These are phyloP conservation scores for Tachuris rubrigastra DNA, from an alignment of 2,113 vertebrate genomes.

Conservation along the genomic window DNA sequence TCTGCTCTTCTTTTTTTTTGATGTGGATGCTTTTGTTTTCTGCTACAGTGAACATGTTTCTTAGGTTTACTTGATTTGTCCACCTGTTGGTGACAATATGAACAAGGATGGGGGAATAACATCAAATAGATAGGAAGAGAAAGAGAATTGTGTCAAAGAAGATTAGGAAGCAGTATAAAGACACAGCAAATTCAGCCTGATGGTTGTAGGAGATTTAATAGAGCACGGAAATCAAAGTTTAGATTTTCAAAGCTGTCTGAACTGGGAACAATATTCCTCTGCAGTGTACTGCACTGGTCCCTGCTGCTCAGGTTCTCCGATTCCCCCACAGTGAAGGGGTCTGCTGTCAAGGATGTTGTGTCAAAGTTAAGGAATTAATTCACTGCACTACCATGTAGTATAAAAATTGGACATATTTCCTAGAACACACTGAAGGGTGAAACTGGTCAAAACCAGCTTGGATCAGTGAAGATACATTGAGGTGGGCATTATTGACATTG, in stretches of 20 bases:
- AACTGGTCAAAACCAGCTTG: background rate
- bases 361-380: background rate
- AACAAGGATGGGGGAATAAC: background rate
- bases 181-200: background rate
- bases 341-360: background rate
- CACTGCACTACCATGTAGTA: background rate
- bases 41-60: constrained; percentile 27
- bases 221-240: background rate
- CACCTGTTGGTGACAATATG: constrained; percentile 11
- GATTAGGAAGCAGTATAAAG: background rate
- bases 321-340: accelerated
- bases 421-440: background rate
- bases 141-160: constrained; percentile 13
- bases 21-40: constrained; percentile 14
- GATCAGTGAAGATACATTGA: background rate
- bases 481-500: background rate
- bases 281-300: background rate
- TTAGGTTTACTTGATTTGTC: constrained; percentile 14
- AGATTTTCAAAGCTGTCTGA: background rate
- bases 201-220: constrained; percentile 24
- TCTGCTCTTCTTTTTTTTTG: background rate
- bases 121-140: background rate
- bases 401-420: background rate
- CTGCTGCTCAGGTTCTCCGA: background rate
- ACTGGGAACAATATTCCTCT: background rate